Evolutionary conservation across 2,888 invertebrate genomes (phyloP).

Genomic region (Tiphia femorata): DNA sequence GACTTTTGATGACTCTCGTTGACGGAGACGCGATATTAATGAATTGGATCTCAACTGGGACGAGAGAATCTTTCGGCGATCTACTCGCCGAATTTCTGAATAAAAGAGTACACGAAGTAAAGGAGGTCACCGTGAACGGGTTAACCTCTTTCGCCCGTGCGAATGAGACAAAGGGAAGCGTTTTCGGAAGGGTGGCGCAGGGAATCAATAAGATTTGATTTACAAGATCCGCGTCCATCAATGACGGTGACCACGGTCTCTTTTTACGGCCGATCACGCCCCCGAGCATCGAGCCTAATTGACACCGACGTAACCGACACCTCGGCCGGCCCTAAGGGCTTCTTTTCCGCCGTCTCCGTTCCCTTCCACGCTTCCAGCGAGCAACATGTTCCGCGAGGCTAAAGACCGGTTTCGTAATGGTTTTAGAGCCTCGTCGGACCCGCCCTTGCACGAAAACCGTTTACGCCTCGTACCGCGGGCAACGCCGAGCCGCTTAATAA

Average conservation of each 20-base stretch:
- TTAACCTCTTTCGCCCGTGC: no score
- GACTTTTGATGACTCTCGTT: no score
- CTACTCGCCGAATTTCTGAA: no score
- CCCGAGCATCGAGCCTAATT: slow-evolving; percentile 40
- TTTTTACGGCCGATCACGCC: slow-evolving; percentile 49
- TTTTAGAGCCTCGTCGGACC: slow-evolving; percentile 31
- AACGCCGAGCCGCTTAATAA: no score
- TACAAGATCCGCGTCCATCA: slow-evolving; percentile 45
- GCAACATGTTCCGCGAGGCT: slow-evolving; percentile 35
- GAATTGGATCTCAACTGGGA: no score
- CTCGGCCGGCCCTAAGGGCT: slow-evolving; percentile 41
- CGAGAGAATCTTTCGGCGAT: no score
- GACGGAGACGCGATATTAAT: no score
- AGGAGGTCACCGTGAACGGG: no score
- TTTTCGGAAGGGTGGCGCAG: no score
- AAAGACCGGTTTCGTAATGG: slow-evolving; percentile 49
- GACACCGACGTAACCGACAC: slow-evolving; percentile 49
- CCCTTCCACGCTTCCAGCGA: slow-evolving; percentile 5
- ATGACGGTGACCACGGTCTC: slow-evolving; percentile 41
- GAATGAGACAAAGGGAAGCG: slow-evolving; percentile 15
- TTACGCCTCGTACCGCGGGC: not conserved
- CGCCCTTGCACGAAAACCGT: not conserved
- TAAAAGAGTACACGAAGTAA: no score
- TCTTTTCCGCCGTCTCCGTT: slow-evolving; percentile 33
- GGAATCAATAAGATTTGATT: slow-evolving; percentile 46